phyloP scores from a whole-genome alignment of 2,113 vertebrate genomes.

The Microcebus griseorufus region DNA sequence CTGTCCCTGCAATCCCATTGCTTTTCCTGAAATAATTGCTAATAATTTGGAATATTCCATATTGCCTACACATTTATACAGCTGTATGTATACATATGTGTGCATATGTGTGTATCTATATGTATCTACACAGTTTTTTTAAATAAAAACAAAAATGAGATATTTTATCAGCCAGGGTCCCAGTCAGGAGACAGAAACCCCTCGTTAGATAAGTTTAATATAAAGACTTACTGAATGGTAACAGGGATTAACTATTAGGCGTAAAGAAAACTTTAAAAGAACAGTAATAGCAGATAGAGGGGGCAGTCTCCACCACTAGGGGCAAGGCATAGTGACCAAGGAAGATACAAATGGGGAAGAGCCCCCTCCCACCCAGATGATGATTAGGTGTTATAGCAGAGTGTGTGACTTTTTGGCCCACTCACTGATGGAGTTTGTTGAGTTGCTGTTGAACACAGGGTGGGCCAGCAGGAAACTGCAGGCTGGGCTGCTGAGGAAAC shows the following conservation, averaged over 20 bases:
- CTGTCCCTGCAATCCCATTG: neutral
- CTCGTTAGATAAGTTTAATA: neutral
- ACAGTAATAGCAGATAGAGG: neutral
- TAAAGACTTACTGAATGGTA: neutral
- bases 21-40: neutral
- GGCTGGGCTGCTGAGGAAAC: neutral
- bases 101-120: neutral
- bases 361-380: neutral
- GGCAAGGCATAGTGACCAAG: neutral
- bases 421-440: neutral
- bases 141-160: too few species aligned
- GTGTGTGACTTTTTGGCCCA: too few species aligned
- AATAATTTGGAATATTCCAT: neutral
- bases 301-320: neutral
- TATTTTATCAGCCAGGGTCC: neutral
- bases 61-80: neutral
- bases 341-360: neutral
- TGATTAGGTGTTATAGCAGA: neutral
- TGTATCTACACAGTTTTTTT: too few species aligned
- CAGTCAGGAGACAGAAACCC: neutral
- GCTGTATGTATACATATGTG: neutral
- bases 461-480: neutral
- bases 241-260: neutral
- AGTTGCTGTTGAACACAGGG: neutral
- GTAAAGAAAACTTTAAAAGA: neutral